These are phyloP conservation scores for Calonectris borealis DNA, from an alignment of 2,113 vertebrate genomes.

Conservation along the genomic window DNA sequence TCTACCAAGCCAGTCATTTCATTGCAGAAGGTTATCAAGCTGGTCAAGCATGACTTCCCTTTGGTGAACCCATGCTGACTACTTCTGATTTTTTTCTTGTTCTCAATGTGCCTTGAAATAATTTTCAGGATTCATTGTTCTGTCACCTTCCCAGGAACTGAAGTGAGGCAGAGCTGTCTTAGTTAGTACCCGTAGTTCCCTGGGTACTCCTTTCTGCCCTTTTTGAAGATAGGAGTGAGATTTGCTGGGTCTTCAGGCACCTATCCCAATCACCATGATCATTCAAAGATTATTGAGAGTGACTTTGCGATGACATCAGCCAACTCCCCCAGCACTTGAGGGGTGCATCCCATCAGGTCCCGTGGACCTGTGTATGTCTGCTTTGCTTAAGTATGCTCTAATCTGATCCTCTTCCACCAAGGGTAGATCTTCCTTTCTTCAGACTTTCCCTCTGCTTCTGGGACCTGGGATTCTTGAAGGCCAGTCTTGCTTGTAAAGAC, in stretches of 20 bases:
- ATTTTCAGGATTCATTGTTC: not conserved
- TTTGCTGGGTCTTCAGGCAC: not conserved
- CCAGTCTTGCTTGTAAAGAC: not conserved
- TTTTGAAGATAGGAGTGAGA: not conserved
- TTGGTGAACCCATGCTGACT: not conserved
- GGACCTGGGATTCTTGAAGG: not conserved
- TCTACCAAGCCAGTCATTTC: not conserved
- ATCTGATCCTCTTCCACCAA: not conserved
- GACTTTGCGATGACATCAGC: not conserved
- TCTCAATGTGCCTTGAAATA: not conserved
- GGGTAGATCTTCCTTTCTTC: not conserved
- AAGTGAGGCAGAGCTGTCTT: not conserved
- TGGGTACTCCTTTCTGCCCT: not conserved
- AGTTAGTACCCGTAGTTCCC: not conserved
- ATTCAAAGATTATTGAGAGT: not conserved
- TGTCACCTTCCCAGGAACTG: not conserved
- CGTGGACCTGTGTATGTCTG: not conserved
- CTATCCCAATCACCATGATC: not conserved
- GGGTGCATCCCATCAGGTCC: not conserved
- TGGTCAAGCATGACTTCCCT: not conserved
- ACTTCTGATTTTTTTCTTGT: not conserved
- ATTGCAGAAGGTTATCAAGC: not conserved
- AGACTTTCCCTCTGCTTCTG: not conserved
- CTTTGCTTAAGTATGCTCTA: not conserved
- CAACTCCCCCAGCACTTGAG: not conserved